phyloP scores from a whole-genome alignment of 2,888 invertebrate genomes.

The Mallateleia sp. region DNA sequence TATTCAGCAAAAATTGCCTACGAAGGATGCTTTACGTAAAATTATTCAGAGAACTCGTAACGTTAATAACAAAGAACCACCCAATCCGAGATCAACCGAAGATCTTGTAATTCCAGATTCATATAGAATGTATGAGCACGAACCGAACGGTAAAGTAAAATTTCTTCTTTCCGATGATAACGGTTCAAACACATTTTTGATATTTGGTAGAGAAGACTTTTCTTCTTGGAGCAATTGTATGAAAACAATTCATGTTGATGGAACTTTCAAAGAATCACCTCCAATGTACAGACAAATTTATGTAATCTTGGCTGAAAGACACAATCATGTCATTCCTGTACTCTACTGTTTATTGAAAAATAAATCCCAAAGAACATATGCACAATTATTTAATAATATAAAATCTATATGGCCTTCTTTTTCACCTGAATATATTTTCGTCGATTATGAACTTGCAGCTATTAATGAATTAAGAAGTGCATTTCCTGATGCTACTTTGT shows the following conservation, averaged over 20 bases:
- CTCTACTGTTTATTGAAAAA: slow-evolving; percentile 8
- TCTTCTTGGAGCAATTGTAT: background rate
- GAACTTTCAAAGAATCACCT: slow-evolving; percentile 36
- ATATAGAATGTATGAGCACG: background rate
- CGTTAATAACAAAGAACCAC: background rate
- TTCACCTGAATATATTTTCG: background rate
- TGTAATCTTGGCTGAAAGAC: slow-evolving; percentile 5
- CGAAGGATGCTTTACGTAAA: background rate
- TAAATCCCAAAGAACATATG: slow-evolving; percentile 8
- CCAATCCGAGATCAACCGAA: background rate
- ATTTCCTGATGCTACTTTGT: background rate
- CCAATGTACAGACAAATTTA: slow-evolving; percentile 13
- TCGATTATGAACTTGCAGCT: background rate
- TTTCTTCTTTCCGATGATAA: background rate
- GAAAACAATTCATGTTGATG: background rate
- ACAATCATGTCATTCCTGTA: background rate
- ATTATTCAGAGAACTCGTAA: background rate
- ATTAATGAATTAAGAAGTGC: background rate
- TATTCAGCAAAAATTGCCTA: background rate
- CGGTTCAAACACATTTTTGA: background rate
- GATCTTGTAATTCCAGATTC: background rate
- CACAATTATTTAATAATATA: background rate
- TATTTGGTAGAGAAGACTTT: background rate
- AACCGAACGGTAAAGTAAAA: background rate
- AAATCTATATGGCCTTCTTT: background rate